Conservation (phyloP, 1,140 invertebrate species). For the Hylyphantes graminicola region DNA sequence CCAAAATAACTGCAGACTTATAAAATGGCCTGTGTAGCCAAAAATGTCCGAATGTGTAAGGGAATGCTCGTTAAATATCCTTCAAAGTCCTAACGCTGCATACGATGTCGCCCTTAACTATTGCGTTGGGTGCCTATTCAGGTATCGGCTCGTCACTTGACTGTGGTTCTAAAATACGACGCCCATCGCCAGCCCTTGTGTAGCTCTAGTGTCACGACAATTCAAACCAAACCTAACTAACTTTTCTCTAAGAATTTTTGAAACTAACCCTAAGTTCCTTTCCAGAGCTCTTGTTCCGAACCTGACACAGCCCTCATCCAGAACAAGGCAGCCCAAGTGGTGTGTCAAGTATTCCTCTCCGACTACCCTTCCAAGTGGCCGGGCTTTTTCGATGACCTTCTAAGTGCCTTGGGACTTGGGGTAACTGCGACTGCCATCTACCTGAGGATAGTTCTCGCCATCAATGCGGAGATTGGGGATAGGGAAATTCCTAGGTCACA, state of each 20-base stretch:
- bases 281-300: conserved; percentile 41
- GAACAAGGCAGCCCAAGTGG: conserved; percentile 73
- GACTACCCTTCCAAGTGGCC: conserved; percentile 73
- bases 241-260: conserved; percentile 16
- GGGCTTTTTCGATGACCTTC: conserved; percentile 71
- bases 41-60: too few species aligned
- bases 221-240: not conserved
- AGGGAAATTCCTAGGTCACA: conserved; percentile 61
- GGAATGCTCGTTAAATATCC: too few species aligned
- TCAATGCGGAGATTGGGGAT: conserved; percentile 70
- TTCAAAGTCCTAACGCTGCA: too few species aligned
- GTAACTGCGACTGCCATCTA: conserved; percentile 70
- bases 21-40: too few species aligned
- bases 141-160: too few species aligned
- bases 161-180: too few species aligned
- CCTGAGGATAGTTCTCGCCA: conserved; percentile 71
- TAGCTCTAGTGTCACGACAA: too few species aligned
- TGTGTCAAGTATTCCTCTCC: conserved; percentile 70
- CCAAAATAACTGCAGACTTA: too few species aligned
- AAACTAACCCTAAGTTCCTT: conserved; percentile 11
- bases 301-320: conserved; percentile 64
- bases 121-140: too few species aligned
- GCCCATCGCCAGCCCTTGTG: too few species aligned
- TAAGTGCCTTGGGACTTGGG: conserved; percentile 68
- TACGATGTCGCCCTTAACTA: too few species aligned